phyloP scores from a whole-genome alignment of 2,113 vertebrate species.

The Sinocyclocheilus maitianheensis region DNA sequence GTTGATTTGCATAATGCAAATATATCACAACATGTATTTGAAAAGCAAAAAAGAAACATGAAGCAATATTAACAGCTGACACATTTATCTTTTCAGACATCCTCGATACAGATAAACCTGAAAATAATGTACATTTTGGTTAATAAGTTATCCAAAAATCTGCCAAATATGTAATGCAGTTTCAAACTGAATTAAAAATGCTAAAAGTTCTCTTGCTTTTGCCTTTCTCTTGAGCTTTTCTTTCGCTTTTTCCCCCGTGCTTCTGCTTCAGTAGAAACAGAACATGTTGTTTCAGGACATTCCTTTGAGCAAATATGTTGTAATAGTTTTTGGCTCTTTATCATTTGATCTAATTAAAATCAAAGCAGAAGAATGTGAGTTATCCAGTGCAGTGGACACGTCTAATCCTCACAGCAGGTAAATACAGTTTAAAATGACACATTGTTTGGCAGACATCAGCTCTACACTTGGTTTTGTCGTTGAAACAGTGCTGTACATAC shows the following conservation, averaged over 20 bases:
- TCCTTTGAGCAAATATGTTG: neutral
- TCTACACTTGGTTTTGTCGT: neutral
- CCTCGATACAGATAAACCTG: neutral
- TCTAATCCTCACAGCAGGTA: neutral
- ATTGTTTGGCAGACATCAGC: neutral
- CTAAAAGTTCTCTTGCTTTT: neutral
- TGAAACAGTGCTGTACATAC: conserved; percentile 12
- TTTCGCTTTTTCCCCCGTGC: neutral
- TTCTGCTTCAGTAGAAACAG: neutral
- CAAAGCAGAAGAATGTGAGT: neutral
- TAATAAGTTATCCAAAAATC: neutral
- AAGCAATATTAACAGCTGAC: neutral
- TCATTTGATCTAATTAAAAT: neutral
- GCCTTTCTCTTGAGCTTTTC: neutral
- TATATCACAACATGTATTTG: neutral
- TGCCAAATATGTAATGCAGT: neutral
- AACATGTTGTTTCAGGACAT: neutral
- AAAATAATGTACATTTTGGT: neutral
- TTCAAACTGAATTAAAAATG: neutral
- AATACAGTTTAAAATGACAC: neutral
- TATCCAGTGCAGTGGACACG: neutral
- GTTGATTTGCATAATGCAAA: neutral
- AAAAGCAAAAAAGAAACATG: neutral
- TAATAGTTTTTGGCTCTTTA: neutral
- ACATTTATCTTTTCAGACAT: neutral